Evolutionary conservation across 53 echinoderm and acorn worm genomes (phyloP).

Genomic region (Hippasteria phrygiana): DNA sequence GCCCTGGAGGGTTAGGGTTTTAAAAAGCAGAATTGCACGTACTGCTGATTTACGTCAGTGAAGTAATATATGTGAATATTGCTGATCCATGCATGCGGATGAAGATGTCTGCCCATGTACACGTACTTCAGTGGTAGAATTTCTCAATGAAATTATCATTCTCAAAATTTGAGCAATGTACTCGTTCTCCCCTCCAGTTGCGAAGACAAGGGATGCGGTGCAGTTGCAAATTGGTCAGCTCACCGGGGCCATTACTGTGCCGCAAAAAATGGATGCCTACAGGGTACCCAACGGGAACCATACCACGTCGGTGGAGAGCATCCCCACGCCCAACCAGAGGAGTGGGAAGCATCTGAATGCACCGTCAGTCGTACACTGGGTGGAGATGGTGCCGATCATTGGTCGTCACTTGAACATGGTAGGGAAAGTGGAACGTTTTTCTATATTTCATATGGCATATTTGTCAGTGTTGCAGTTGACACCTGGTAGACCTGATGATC

Average conservation of each 20-base stretch:
- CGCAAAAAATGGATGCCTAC: conserved; percentile 48
- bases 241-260: conserved; percentile 62
- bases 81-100: no score
- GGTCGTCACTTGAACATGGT: conserved; percentile 67
- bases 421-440: not conserved
- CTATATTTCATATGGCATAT: not conserved
- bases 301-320: conserved; percentile 37
- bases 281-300: conserved; percentile 40
- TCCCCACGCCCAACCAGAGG: conserved; percentile 23
- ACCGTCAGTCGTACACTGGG: conserved; percentile 55
- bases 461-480: not conserved
- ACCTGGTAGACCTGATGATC: no score
- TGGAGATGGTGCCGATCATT: conserved; percentile 53
- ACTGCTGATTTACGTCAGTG: no score
- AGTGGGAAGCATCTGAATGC: conserved; percentile 44
- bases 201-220: conserved; percentile 28
- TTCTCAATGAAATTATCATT: no score
- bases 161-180: not conserved
- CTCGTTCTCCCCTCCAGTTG: conserved; percentile 14
- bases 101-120: no score
- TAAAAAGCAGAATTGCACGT: no score
- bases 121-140: no score
- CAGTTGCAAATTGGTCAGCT: conserved; percentile 53
- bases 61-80: no score
- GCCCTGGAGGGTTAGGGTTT: no score